phyloP scores from a whole-genome alignment of 2,888 invertebrate genomes.

The Balanococcus diminutus region DNA sequence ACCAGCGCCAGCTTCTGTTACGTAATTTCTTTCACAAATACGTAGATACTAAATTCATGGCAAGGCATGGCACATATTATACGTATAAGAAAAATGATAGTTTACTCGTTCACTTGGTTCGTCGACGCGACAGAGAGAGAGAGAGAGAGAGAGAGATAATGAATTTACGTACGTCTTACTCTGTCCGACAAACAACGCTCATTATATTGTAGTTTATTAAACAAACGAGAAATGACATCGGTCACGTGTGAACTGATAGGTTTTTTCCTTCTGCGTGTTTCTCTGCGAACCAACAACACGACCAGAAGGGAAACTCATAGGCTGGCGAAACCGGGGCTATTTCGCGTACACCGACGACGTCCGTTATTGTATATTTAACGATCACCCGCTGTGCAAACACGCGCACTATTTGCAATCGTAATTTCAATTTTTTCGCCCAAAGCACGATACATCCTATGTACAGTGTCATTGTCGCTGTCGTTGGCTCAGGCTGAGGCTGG shows the following conservation, averaged over 20 bases:
- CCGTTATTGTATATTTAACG: conserved; percentile 24
- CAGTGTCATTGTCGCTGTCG: too few species aligned
- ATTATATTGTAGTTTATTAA: conserved; percentile 7
- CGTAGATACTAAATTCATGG: too few species aligned
- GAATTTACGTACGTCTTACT: not conserved
- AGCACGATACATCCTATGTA: not conserved
- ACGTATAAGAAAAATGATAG: too few species aligned
- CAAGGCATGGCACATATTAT: too few species aligned
- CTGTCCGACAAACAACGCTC: not conserved
- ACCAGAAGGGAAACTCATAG: not conserved
- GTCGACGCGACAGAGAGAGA: too few species aligned
- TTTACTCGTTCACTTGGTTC: too few species aligned
- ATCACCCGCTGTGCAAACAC: conserved; percentile 20
- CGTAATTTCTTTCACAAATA: not conserved
- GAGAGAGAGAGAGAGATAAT: too few species aligned
- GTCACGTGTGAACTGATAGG: conserved; percentile 34
- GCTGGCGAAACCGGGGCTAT: too few species aligned
- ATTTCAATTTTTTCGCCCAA: not conserved
- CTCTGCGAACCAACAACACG: too few species aligned
- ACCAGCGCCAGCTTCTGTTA: not conserved
- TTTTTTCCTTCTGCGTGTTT: not conserved
- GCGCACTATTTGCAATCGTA: not conserved
- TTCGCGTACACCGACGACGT: not conserved
- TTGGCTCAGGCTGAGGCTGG: too few species aligned
- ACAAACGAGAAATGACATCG: conserved; percentile 14